Base-by-base conservation (phyloP, 2,797 vertebrate genomes). In the Galago senegalensis region DNA sequence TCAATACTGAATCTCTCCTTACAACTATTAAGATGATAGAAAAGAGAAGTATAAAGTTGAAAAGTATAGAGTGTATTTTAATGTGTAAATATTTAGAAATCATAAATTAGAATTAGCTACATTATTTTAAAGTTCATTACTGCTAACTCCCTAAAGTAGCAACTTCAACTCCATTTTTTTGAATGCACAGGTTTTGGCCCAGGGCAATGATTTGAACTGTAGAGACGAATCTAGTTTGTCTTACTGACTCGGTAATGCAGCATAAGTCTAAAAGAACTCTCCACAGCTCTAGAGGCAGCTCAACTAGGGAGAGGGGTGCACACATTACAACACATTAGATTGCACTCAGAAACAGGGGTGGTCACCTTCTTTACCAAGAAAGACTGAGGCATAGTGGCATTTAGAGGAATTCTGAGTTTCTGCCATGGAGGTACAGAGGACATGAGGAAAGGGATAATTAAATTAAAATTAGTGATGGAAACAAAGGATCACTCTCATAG, bases 41-140 rank as follows among this genome's bases (percentile, higher is more conserved):
- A 20, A 17, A 70, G 27, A 79, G 27, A 17, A 67, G 27, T 73
- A 75, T 49, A 85, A 87, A 53, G 46, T 2, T 79, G 40, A 72
- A 16, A 11, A n/a, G 20, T 72, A 79, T 40, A 87, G 85, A 53
- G 70, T 37, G 81, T 23, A 20, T 61, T 89, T 89, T 20, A 23
- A 14, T 81, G 63, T 77, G 2, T 87, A 60, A 53, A 46, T 89
- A 80, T 69, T 46, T 91, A 40, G 7, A 56, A 90, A 46, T 61
- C 56, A 27, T 73, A 80, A 93, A 84, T 61, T 82, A 85, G 17
- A 76, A 46, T 61, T 40, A n/a, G 13, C 31, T 37, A 21, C 13
- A 82, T 76, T 69, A 67, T 61, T 87, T 77, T 75, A 16, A 90
- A 88, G 80, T 43, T 56, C 31, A 73, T 84, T 37, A 82, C 92